Percentiles rank a stretch among this genome's conserved stretches.
phyloP scores from a whole-genome alignment of 2,797 vertebrate species.

The Syncerus caffer region DNA sequence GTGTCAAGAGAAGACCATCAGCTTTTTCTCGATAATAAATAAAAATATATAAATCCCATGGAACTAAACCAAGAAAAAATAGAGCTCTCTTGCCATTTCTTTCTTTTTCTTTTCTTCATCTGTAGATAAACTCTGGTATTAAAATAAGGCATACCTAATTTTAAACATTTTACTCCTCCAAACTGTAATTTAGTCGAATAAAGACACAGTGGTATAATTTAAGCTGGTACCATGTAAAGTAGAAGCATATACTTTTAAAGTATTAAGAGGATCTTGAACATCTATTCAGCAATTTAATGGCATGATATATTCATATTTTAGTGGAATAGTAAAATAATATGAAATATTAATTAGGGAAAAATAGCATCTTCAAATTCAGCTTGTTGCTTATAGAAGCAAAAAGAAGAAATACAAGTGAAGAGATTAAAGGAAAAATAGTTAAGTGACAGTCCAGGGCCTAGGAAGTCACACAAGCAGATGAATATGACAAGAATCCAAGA shows the following conservation, averaged over 20 bases:
- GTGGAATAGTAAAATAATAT: neutral
- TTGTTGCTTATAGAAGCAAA: neutral
- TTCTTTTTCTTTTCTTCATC: neutral
- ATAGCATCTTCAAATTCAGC: neutral
- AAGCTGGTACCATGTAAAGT: neutral
- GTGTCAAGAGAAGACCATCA: neutral
- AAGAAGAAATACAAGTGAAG: neutral
- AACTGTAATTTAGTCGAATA: constrained; percentile 4
- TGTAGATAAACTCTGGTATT: neutral
- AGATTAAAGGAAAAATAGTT: neutral
- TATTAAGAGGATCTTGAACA: neutral
- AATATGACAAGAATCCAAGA: neutral
- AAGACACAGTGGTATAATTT: neutral
- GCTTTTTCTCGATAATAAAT: neutral
- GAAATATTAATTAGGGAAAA: neutral
- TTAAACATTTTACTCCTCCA: neutral
- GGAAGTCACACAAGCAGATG: neutral
- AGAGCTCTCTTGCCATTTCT: neutral
- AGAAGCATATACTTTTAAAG: neutral
- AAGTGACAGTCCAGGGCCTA: neutral
- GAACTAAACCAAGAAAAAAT: neutral
- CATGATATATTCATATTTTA: neutral
- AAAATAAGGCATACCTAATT: neutral
- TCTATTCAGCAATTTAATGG: neutral
- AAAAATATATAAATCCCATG: neutral